A percentile compares a stretch with the other conserved stretches of the same genome.
phyloP scores from a whole-genome alignment of 1,140 invertebrate species.

The Himalopsyche phryganea region DNA sequence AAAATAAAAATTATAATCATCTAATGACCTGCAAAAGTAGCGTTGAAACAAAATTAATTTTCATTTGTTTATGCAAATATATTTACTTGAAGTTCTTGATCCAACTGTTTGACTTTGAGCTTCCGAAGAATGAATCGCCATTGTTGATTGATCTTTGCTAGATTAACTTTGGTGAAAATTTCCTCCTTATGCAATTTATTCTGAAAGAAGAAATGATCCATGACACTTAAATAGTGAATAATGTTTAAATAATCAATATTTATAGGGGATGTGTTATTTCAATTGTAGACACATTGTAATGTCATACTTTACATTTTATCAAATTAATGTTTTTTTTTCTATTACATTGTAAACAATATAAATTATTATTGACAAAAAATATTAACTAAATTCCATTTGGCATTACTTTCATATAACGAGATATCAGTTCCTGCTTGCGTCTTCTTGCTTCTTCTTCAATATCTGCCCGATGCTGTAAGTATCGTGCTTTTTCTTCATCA shows the following conservation, averaged over 20 bases:
- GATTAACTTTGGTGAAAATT: conserved; percentile 70
- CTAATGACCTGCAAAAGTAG: neutral
- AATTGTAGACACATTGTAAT: no score
- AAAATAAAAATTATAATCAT: conserved; percentile 20
- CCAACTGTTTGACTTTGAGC: conserved; percentile 70
- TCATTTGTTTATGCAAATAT: neutral
- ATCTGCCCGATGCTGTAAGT: conserved; percentile 74
- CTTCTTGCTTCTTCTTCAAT: conserved; percentile 71
- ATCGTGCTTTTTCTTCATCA: conserved; percentile 72
- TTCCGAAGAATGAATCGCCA: conserved; percentile 72
- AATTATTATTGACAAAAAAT: no score
- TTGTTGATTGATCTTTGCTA: conserved; percentile 78
- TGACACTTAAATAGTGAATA: no score
- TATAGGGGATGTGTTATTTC: no score
- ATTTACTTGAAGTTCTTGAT: conserved; percentile 59
- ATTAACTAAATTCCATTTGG: no score
- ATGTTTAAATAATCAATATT: no score
- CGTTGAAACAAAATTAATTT: neutral
- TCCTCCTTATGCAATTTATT: conserved; percentile 78
- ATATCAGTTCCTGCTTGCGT: conserved; percentile 72
- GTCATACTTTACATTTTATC: no score
- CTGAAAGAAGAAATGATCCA: conserved; percentile 45
- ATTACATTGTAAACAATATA: no score
- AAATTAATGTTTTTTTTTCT: no score
- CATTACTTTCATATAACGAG: conserved; percentile 71